Evolutionary conservation across 2,113 vertebrate species (phyloP).

Genomic region (Syngnathus scovelli): DNA sequence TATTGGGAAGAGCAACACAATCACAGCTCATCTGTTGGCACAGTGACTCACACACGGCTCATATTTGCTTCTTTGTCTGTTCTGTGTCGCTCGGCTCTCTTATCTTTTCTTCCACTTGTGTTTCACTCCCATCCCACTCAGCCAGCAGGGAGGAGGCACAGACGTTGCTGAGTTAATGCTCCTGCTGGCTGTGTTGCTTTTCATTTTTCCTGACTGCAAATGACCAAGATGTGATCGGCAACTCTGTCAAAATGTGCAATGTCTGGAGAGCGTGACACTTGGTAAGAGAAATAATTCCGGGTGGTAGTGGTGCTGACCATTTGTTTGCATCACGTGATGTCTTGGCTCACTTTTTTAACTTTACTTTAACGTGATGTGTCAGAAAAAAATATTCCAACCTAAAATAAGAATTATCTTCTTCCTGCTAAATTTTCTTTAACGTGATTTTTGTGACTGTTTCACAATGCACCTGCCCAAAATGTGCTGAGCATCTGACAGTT

Average conservation of each 20-base stretch:
- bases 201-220: slow-evolving; percentile 39
- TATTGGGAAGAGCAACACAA: slow-evolving; percentile 12
- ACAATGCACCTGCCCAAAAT: no score
- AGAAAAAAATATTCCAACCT: neutral
- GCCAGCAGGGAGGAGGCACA: slow-evolving; percentile 50
- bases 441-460: no score
- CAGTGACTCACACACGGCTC: slow-evolving; percentile 29
- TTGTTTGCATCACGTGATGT: no score
- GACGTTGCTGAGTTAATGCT: slow-evolving; percentile 39
- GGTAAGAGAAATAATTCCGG: slow-evolving; percentile 6
- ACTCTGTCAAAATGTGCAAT: slow-evolving; percentile 16
- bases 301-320: neutral
- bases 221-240: slow-evolving; percentile 35
- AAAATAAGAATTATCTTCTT: neutral
- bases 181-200: slow-evolving; percentile 53
- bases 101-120: slow-evolving; percentile 47
- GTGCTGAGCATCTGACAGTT: no score
- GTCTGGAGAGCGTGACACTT: slow-evolving; percentile 21
- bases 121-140: slow-evolving; percentile 57
- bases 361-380: neutral
- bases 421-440: neutral
- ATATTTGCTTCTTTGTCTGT: slow-evolving; percentile 30
- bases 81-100: slow-evolving; percentile 30
- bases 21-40: slow-evolving; percentile 19
- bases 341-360: slow-evolving; percentile 3